Evolutionary conservation across 2,113 vertebrate genomes (phyloP), one percentile per base, ranked within the genome.

Genomic region (Acrocephalus kingi): DNA sequence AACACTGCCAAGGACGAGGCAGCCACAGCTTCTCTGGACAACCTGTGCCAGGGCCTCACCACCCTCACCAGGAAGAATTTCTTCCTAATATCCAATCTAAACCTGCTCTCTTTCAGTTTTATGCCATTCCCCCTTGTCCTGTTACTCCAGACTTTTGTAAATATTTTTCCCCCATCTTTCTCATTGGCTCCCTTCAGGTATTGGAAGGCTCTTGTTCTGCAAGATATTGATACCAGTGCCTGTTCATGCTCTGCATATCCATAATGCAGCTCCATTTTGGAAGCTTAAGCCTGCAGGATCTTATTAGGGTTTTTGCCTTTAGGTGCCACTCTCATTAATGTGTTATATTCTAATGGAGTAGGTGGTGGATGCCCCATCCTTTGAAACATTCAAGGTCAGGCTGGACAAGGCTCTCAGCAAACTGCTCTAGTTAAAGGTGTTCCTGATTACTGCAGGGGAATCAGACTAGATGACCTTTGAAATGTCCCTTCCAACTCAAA

Each of bases 41-140:
- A 0, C 9, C 54, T 68, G 9, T 68, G 16, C 54, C 55, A 68
- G 62, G 5, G 48, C 9, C 39, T 54, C 39, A 5, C 5, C 46
- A 54, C 2, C 19, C n/a, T 48, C 55, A 31, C n/a, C 1, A 4
- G 3, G 2, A 62, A 69, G 11, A 55, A 31, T 1, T 48, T 35
- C 25, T 35, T 76, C 49, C 25, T 11, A 20, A 49, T 28, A 63
- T 16, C n/a, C 37, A 63, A 35, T 5, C 25, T 43, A 41, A 71
- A 33, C 10, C 35, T 37, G 6, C 4, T 35, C 4, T 48, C 30
- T 76, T 55, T 33, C 35, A 23, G 18, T 69, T 43, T 63, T 37
- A 77, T 20, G 46, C 20, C 23, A 21, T 46, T 8, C 11, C 7
- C 9, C 25, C 21, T 63, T 16, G 8, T 16, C 31, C 48, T 55